A percentile compares a stretch with the other conserved stretches of the same genome.
Evolutionary conservation across 1,140 invertebrate species (phyloP).

Genomic region (Drosophila obscura): DNA sequence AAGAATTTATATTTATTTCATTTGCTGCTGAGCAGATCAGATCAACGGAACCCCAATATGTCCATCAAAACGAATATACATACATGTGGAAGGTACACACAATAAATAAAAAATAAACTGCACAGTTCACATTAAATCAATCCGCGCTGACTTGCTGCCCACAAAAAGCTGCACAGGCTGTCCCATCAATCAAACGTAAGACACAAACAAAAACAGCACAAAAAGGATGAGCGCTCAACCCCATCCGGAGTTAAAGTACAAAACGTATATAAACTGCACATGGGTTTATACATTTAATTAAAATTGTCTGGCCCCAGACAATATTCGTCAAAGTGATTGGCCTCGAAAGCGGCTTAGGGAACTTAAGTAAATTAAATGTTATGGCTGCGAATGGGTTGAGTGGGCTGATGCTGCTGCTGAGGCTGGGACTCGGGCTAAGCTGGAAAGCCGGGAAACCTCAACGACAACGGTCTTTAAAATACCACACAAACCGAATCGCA

Average conservation of each 20-base stretch:
- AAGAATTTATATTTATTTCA: conserved; percentile 55
- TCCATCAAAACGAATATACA: conserved; percentile 43
- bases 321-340: conserved; percentile 59
- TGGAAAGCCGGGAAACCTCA: conserved; percentile 15
- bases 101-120: conserved; percentile 52
- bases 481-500: conserved; percentile 62
- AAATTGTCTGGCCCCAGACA: conserved; percentile 42
- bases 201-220: conserved; percentile 17
- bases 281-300: conserved; percentile 66
- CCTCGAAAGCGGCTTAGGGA: conserved; percentile 56
- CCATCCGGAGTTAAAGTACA: background rate
- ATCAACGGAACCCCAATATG: conserved; percentile 46
- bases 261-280: conserved; percentile 14
- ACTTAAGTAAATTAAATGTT: conserved; percentile 77
- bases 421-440: background rate
- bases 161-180: conserved; percentile 34
- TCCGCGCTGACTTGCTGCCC: conserved; percentile 56
- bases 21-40: conserved; percentile 13
- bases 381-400: conserved; percentile 15
- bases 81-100: background rate
- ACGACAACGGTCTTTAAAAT: conserved; percentile 59
- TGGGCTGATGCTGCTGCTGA: background rate
- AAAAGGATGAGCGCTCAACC: conserved; percentile 34
- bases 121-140: conserved; percentile 71
- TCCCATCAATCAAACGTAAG: conserved; percentile 52